Base-by-base conservation (phyloP, 2,113 vertebrate species). In the Helogale parvula region DNA sequence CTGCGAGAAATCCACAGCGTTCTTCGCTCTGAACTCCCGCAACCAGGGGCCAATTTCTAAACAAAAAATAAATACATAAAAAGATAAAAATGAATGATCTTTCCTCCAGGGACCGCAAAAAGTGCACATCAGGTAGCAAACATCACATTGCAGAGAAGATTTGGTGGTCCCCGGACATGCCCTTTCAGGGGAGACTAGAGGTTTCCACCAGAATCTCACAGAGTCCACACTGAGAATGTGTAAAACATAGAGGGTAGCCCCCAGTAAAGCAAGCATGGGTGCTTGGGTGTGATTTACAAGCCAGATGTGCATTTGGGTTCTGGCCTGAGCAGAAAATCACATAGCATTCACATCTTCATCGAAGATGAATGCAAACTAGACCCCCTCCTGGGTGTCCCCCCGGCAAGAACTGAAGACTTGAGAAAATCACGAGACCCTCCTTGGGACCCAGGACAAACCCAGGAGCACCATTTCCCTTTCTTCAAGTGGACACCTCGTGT, bases 31-130 rank as follows among this genome's bases (percentile, higher is more conserved):
- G 99, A 99, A 99, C 97, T 99, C 98, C 91, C 98, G 99, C 96
- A 99, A 99, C 99, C 99, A 99, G 38, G 99, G 99, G 97, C 99
- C 99, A 98, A 99, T 99, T 97, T 99, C 99, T 99, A 99, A 98
- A 97, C 0, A 99, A 98, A 97, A 98, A 96, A 93, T 33, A 90
- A 82, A 96, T 80, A 97, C 47, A 96, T 83, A 91, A 93, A 89
- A 92, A 98, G 97, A 98, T 88, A 97, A 94, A 77, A 63, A 94
- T 57, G 72, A 93, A 90, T 94, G 83, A 57, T 3, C 52, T 81
- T 50, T 10, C 96, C 65, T 97, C 83, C 0, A 85, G 94, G 95
- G 76, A 71, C 81, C 82, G 60, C 47, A 88, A 66, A 17, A 47
- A 29, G 16, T 54, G 3, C 47, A 81, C 14, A 65, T 77, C 88